Conservation (phyloP, 2,113 vertebrate genomes). For the Upupa epops region DNA sequence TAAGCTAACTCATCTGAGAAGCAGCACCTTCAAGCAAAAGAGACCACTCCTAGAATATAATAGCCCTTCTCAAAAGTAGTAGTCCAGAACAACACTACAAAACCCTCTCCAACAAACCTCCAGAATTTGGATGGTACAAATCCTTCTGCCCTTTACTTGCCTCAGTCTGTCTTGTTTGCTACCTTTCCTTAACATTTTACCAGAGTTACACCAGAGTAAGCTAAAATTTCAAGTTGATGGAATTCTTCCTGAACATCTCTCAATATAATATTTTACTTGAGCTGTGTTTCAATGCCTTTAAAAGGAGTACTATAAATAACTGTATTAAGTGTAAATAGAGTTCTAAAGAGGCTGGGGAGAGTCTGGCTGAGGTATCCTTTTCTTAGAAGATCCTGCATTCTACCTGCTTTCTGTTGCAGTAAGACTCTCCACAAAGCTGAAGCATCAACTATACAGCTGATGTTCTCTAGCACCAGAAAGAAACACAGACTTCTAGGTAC, state of each 20-base stretch:
- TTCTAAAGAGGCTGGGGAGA: background rate
- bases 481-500: background rate
- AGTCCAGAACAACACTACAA: background rate
- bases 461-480: background rate
- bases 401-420: background rate
- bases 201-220: background rate
- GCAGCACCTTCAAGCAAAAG: background rate
- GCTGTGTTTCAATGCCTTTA: rapidly evolving
- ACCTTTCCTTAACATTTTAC: background rate
- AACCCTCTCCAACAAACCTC: background rate
- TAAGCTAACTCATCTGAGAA: background rate
- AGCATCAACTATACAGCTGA: background rate
- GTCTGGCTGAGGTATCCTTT: background rate
- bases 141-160: background rate
- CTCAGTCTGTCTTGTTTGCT: background rate
- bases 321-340: background rate
- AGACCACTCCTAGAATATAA: background rate
- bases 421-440: background rate
- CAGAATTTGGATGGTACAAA: background rate
- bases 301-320: background rate
- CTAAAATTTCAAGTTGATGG: background rate
- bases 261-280: too few relatives aligned
- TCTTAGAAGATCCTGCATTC: background rate
- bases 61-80: background rate
- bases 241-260: background rate